phyloP scores from a whole-genome alignment of 2,888 invertebrate genomes.

The Pristionchus exspectatus region DNA sequence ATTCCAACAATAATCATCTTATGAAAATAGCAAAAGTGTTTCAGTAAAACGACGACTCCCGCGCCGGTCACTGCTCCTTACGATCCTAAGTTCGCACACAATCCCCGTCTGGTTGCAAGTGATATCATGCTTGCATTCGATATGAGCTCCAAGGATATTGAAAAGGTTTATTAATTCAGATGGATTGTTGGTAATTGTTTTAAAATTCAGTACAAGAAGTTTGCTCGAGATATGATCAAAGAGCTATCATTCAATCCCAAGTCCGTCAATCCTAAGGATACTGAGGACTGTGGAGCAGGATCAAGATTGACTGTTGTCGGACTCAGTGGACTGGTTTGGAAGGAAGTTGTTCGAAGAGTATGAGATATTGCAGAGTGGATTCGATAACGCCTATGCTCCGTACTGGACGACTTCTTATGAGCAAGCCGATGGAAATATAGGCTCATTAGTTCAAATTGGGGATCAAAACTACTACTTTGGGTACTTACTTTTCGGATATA shows the following conservation, averaged over 20 bases:
- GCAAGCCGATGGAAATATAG: neutral
- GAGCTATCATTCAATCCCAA: neutral
- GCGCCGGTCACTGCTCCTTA: neutral
- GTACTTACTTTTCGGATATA: neutral
- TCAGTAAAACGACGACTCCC: neutral
- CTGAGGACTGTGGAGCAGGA: neutral
- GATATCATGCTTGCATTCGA: constrained; percentile 47
- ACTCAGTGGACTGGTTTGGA: neutral
- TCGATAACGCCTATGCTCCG: neutral
- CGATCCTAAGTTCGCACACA: neutral
- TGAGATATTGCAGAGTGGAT: constrained; percentile 33
- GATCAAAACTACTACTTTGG: neutral
- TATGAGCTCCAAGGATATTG: neutral
- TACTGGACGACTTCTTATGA: neutral
- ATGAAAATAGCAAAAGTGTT: no score
- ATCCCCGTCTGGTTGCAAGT: constrained; percentile 2
- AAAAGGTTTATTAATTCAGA: neutral
- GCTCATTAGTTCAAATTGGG: neutral
- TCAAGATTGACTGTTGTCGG: neutral
- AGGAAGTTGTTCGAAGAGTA: neutral
- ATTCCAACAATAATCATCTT: no score
- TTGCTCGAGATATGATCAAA: neutral
- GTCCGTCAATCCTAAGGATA: neutral
- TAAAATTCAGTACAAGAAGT: neutral
- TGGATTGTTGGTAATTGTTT: neutral